Evolutionary conservation across 2,797 vertebrate genomes (phyloP).

Genomic region (Schizopygopsis pylzovi): DNA sequence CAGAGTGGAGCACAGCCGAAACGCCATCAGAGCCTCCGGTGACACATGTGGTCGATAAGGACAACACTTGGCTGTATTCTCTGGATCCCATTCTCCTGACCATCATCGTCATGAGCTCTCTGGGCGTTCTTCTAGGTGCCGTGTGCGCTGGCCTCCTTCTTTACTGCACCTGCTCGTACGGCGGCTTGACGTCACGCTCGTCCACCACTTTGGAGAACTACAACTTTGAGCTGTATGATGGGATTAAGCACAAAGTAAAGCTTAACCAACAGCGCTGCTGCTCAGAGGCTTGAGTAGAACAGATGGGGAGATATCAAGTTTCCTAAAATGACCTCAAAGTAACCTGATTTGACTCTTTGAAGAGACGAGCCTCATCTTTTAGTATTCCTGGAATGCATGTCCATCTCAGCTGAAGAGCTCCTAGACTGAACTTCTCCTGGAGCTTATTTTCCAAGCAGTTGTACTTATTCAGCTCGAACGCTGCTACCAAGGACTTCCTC

Average conservation of each 20-base stretch:
- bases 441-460: conserved; percentile 29
- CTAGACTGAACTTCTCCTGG: conserved; percentile 21
- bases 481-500: conserved; percentile 35
- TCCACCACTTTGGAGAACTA: conserved; percentile 99
- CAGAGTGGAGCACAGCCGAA: conserved; percentile 81
- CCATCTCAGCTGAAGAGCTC: conserved; percentile 43
- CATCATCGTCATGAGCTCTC: conserved; percentile 98
- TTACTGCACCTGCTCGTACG: conserved; percentile 95
- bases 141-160: conserved; percentile 93
- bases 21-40: conserved; percentile 85
- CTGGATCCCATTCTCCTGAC: conserved; percentile 97
- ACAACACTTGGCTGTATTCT: conserved; percentile 92
- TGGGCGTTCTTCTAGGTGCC: conserved; percentile 92
- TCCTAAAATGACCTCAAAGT: conserved; percentile 25
- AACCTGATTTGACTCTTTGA: conserved; percentile 57
- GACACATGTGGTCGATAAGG: conserved; percentile 80
- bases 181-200: conserved; percentile 92
- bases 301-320: not conserved
- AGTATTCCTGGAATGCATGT: conserved; percentile 57
- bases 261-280: conserved; percentile 98
- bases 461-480: conserved; percentile 29
- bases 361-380: conserved; percentile 54
- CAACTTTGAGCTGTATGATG: conserved; percentile 97
- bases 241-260: conserved; percentile 99
- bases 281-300: conserved; percentile 77